Conservation (phyloP, 2,888 invertebrate genomes). For the Dromius quadrimaculatus region DNA sequence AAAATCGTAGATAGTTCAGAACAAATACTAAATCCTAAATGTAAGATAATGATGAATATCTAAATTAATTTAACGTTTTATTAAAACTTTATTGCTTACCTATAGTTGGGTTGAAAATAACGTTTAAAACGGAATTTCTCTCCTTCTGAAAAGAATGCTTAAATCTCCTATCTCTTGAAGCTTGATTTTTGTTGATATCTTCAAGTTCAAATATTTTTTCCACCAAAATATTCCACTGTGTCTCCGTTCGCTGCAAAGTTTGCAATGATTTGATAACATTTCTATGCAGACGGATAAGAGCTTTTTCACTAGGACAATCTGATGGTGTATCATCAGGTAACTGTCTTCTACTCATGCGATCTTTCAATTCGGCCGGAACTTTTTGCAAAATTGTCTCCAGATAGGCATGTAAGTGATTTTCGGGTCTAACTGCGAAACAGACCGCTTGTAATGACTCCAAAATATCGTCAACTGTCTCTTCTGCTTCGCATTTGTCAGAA, state of each 20-base stretch:
- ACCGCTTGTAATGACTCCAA: conserved; percentile 91
- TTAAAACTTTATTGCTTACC: conserved; percentile 66
- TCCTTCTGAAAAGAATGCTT: conserved; percentile 79
- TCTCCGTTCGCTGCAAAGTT: conserved; percentile 92
- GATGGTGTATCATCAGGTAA: conserved; percentile 72
- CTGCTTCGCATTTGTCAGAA: conserved; percentile 96
- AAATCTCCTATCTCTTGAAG: conserved; percentile 71
- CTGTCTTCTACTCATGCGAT: conserved; percentile 77
- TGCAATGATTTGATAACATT: conserved; percentile 93
- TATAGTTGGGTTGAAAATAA: conserved; percentile 76
- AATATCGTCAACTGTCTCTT: conserved; percentile 95
- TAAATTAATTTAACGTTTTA: background rate
- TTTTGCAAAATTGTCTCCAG: conserved; percentile 92
- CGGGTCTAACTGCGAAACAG: conserved; percentile 79
- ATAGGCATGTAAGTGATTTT: conserved; percentile 81
- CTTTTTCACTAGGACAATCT: conserved; percentile 82
- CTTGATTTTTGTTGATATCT: conserved; percentile 86
- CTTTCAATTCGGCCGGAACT: conserved; percentile 83
- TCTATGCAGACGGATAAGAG: conserved; percentile 89
- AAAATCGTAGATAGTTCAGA: background rate
- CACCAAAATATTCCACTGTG: conserved; percentile 91
- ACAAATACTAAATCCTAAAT: conserved; percentile 20
- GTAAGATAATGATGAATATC: conserved; percentile 9
- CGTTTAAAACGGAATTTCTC: conserved; percentile 71
- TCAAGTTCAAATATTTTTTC: conserved; percentile 85